Base-by-base conservation (phyloP, 2,113 vertebrate species). In the Myiagra hebetior region DNA sequence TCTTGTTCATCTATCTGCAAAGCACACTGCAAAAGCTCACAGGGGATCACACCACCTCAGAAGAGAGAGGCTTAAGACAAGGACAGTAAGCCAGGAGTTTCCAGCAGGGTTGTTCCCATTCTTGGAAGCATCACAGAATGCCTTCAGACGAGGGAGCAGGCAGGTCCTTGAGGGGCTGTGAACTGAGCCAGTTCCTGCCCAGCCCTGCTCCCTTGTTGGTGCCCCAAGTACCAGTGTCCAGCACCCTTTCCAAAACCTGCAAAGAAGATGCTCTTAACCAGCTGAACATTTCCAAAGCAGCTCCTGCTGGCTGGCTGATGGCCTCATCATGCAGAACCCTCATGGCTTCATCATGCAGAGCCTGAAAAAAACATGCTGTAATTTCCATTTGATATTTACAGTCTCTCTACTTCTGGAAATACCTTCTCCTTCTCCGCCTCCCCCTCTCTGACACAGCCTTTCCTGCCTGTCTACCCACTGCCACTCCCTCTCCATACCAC, bases 311-410 rank as follows among this genome's bases (percentile, higher is more conserved):
- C 55, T 46, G 23, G 31, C 22, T 60, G 42, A 26, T 26, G 44
- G 41, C 47, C 56, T 21, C 20, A 28, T 37, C 12, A 22, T 9
- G 26, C 44, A 50, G 37, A 42, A 22, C 13, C 52, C 20, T 50
- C 21, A 27, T 0, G 0, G 9, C 23, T 77, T 67, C 41, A 65
- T 33, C 15, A 33, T 0, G 3, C 18, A 59, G 59, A 81, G 24
- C 9, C 46, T 0, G 0, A 21, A 56, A 42, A 30, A 77, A 33
- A 1, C 0, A 0, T 4, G 0, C 21, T 2, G 1, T 20, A 39
- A 46, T 27, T 92, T 70, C 39, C 41, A 3, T 44, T 72, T 1
- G 1, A n/a, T 23, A 16, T 52, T 52, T 60, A 19, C 3, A 3
- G 16, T 13, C 10, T 39, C 64, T 86, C 59, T 4, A 0, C 49